phyloP scores from a whole-genome alignment of 2,797 vertebrate species.

The Phoeniculus purpureus region DNA sequence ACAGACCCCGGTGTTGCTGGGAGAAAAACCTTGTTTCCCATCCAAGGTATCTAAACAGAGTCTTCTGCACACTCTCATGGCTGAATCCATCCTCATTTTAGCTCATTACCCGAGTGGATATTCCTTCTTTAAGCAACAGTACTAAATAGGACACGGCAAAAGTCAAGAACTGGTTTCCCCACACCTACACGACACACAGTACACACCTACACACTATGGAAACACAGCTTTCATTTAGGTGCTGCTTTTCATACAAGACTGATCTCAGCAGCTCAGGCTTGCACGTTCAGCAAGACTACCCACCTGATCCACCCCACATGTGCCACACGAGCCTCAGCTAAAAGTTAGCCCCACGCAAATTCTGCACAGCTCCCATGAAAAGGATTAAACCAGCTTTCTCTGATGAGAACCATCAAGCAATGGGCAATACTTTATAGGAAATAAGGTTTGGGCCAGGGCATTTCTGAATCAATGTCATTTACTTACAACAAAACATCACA shows the following conservation, averaged over 20 bases:
- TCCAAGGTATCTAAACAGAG: not conserved
- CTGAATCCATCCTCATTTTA: not conserved
- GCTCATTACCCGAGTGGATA: not conserved
- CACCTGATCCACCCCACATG: not conserved
- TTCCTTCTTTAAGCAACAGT: not conserved
- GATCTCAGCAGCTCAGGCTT: not conserved
- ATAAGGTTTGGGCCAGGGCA: not conserved
- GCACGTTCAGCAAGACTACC: not conserved
- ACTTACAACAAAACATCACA: not conserved
- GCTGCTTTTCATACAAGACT: not conserved
- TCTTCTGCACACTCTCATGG: rapidly evolving
- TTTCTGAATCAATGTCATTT: not conserved
- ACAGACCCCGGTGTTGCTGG: rapidly evolving
- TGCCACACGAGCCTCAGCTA: not conserved
- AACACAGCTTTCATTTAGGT: not conserved
- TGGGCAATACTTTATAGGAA: not conserved
- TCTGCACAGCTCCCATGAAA: not conserved
- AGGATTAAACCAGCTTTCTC: not conserved
- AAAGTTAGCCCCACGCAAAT: not conserved
- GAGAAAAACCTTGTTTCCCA: not conserved
- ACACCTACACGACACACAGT: not conserved
- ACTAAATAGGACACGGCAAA: not conserved
- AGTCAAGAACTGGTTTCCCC: not conserved
- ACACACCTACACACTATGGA: rapidly evolving
- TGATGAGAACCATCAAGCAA: not conserved